phyloP scores from a whole-genome alignment of 2,797 vertebrate genomes.

The Australoheros facetus region DNA sequence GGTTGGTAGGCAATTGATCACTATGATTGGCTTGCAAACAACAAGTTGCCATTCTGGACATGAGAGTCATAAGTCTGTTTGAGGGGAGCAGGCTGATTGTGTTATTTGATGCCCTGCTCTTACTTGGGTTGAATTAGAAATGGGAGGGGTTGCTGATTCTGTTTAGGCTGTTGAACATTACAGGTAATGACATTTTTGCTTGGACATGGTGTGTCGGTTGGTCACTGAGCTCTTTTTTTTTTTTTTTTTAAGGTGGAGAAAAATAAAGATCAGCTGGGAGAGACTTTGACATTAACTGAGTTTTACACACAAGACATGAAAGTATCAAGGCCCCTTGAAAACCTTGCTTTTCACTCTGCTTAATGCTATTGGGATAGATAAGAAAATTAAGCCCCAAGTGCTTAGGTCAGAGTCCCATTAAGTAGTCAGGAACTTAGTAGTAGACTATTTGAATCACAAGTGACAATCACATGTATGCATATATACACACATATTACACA shows the following conservation, averaged over 20 bases:
- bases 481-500: no score
- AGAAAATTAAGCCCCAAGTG: neutral
- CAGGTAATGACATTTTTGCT: conserved; percentile 64
- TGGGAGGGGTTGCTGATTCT: conserved; percentile 60
- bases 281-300: neutral
- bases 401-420: no score
- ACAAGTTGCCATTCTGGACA: conserved; percentile 46
- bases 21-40: conserved; percentile 59
- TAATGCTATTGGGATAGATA: neutral
- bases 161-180: conserved; percentile 59
- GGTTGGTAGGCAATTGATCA: conserved; percentile 68
- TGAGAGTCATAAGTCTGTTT: conserved; percentile 58
- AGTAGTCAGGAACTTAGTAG: no score
- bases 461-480: no score
- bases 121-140: conserved; percentile 59
- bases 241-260: neutral
- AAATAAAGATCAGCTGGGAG: neutral
- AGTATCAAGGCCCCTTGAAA: neutral
- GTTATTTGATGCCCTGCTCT: conserved; percentile 65
- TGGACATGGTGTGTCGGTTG: conserved; percentile 42
- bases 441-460: no score
- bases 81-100: conserved; percentile 64
- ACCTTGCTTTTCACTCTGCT: neutral
- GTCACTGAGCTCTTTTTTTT: neutral
- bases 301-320: neutral